phyloP scores from a whole-genome alignment of 2,797 vertebrate genomes.

The Anabacerthia variegaticeps region DNA sequence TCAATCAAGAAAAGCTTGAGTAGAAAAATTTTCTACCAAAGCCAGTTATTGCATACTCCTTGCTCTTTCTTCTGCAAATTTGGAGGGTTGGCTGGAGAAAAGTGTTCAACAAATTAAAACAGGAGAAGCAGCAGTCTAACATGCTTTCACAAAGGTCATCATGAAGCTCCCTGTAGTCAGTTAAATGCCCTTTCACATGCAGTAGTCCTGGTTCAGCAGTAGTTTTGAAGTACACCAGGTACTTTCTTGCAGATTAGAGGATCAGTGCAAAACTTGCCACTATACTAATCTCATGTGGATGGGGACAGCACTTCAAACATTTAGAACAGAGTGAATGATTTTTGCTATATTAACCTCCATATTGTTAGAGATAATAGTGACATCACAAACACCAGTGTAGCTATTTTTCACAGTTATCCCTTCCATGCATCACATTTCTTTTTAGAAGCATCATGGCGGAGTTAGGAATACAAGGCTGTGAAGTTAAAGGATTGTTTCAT shows the following conservation, averaged over 20 bases:
- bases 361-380: neutral
- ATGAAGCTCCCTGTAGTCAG: fast-evolving
- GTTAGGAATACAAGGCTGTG: neutral
- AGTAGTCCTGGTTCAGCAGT: neutral
- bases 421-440: neutral
- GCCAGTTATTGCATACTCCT: neutral
- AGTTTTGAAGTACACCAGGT: neutral
- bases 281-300: too few relatives aligned
- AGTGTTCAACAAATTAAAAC: neutral
- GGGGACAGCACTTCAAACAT: neutral
- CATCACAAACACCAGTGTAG: neutral
- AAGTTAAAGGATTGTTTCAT: neutral
- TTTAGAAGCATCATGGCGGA: neutral
- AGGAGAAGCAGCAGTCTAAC: neutral
- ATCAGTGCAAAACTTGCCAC: neutral
- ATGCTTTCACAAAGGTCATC: neutral
- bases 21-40: neutral
- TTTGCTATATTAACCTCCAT: neutral
- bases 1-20: neutral
- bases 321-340: neutral
- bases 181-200: neutral
- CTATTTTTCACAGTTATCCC: neutral
- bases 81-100: neutral
- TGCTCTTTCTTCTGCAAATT: neutral
- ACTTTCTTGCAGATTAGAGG: neutral